Base-by-base conservation (phyloP, 1,140 invertebrate genomes). In the Drosophila hydei region DNA sequence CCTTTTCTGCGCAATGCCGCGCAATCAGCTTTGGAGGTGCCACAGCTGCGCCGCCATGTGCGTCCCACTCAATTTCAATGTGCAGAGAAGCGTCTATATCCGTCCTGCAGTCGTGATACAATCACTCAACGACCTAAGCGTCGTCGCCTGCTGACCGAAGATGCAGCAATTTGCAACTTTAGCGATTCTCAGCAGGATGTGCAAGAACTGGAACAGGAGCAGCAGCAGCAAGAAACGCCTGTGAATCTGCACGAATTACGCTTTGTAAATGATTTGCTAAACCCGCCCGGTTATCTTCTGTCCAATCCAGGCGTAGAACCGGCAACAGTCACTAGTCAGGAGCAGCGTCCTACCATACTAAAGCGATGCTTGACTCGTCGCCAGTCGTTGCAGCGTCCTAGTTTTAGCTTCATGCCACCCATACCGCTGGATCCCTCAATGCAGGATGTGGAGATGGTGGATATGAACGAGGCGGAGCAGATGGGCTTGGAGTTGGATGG, bases 1-100 rank as follows among this genome's bases (percentile, higher is more conserved):
- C 90, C 90, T 0, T 91, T 91, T 9, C 23, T 91, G 16, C 52
- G 90, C 11, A 67, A 55, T 18, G 75, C 77, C 0, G 72, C 78
- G 6, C 68, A 76, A 1, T 56, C 62, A 0, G 9, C 11, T 2
- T 1, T 23, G 7, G 60, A 75, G 25, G 12, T 21, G 8, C 52
- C 59, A 0, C 52, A 40, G 0, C 43, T 43, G 0, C 42, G 52
- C 0, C 68, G 38, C 0, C 16, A 68, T 2, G 68, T 74, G 16
- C 74, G 74, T 55, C 77, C 90, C 0, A 65, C 69, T 6, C 70
- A 65, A 0, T 84, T 71, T 36, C 69, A 75, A 59, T 1, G 18
- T 2, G 72, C 58, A 8, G 59, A 62, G 18, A 91, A 91, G 62
- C 79, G 90, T 3, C 27, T 21, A 0, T 56, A 65, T 7, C 14